phyloP scores from a whole-genome alignment of 2,797 vertebrate genomes.

The Apodemus agrarius region DNA sequence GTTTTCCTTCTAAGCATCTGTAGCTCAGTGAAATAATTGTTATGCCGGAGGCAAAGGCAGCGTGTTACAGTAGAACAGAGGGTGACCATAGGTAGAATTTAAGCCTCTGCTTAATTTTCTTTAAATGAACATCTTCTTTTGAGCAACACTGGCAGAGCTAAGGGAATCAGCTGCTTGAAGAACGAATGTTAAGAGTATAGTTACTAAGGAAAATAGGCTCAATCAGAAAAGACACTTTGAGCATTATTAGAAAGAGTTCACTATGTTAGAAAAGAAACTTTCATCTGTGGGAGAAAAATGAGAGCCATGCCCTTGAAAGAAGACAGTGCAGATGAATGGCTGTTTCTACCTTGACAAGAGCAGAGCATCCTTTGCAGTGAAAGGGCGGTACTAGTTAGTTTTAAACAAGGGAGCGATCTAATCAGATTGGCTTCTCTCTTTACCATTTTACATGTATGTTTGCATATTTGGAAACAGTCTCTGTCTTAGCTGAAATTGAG shows the following conservation, averaged over 20 bases:
- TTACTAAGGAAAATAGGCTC: background rate
- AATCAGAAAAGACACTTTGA: background rate
- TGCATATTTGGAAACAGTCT: background rate
- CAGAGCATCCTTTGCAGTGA: background rate
- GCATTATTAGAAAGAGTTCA: background rate
- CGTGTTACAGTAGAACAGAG: background rate
- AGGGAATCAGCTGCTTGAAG: background rate
- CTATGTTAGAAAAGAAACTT: background rate
- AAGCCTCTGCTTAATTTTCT: background rate
- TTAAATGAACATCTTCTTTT: background rate
- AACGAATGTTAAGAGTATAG: background rate
- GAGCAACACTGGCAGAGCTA: background rate
- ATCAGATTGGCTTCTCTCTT: background rate
- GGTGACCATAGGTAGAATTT: too few relatives aligned
- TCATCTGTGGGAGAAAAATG: background rate
- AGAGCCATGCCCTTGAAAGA: background rate
- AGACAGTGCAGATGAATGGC: background rate
- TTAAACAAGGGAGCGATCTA: background rate
- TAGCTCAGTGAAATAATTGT: background rate
- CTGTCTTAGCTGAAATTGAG: background rate
- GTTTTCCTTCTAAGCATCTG: background rate
- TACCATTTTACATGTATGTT: background rate
- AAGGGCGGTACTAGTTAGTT: background rate
- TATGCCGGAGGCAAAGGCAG: too few relatives aligned
- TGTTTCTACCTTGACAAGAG: background rate